Percentiles rank a stretch among this genome's conserved stretches.
These are phyloP conservation scores for Bos indicus DNA, from an alignment of 2,113 vertebrate genomes.

Conservation along the genomic window DNA sequence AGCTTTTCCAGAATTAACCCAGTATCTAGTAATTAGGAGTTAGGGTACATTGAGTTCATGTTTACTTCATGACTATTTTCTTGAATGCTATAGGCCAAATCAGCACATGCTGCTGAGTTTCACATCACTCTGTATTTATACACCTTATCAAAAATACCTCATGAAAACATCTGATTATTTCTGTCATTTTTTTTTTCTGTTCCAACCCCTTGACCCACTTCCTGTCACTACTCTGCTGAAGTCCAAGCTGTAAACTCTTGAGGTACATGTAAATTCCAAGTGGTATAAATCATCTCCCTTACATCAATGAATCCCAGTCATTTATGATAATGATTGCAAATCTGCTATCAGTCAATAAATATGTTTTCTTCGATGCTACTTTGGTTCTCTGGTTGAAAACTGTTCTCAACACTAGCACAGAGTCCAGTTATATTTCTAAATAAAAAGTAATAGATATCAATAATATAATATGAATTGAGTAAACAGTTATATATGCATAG, in stretches of 20 bases:
- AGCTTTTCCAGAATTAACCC: neutral
- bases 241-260: neutral
- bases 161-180: neutral
- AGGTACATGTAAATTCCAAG: neutral
- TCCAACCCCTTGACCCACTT: neutral
- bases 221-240: neutral
- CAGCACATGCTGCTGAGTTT: neutral
- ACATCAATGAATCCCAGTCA: neutral
- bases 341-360: neutral
- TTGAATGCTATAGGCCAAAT: neutral
- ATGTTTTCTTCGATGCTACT: neutral
- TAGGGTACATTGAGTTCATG: neutral
- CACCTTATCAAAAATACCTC: neutral
- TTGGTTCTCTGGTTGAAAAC: neutral
- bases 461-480: neutral
- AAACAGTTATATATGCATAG: neutral
- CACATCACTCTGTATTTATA: neutral
- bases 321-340: neutral
- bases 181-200: neutral
- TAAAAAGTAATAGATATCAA: neutral
- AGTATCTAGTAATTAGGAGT: neutral
- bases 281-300: neutral
- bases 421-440: neutral
- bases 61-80: neutral
- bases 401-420: neutral